Evolutionary conservation across 1,140 invertebrate species (phyloP), one percentile per base, ranked within the genome.

Genomic region (Drosophila paulistorum): DNA sequence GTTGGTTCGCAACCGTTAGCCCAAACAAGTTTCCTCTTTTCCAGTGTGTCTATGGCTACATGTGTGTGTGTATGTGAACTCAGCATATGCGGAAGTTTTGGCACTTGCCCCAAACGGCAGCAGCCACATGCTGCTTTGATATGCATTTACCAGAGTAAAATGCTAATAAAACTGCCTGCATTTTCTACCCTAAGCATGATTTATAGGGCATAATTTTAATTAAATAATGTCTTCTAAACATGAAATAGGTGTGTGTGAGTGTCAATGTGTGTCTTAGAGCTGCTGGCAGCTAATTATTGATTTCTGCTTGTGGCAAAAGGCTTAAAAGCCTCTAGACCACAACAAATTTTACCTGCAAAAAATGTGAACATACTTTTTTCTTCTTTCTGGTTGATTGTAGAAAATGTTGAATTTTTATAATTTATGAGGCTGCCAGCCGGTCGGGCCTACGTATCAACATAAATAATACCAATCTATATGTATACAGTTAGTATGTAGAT

Each of bases 331-430:
- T 58, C 54, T 72, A 73, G 69, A 76, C 83, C 82, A 42, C 79
- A 86, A 79, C 83, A 85, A 7, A 74, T 68, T 69, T 58, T 71
- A 86, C 82, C 83, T 82, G 83, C 41, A 75, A 63, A 54, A 68
- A 75, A 68, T 39, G 45, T 67, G 45, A 51, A 11, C 45, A 51
- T 11, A 3, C 20, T 51, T 48, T 51, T 23, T 23, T 23, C 17
- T 17, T 17, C 9, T 48, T 17, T 48, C 17, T 20, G 6, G 6
- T 20, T 51, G 20, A 3, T 51, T 75, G 82, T 81, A 75, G 71
- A 86, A 81, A 86, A 57, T 87, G 68, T 87, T 75, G 81, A 79
- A 75, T 85, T 85, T 81, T 77, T 66, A 76, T 85, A 81, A 85
- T 85, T 85, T 85, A 85, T 85, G 73, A 86, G 82, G 69, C 79